These are phyloP conservation scores for Hyperoodon ampullatus DNA, from an alignment of 2,113 vertebrate species.

Conservation along the genomic window DNA sequence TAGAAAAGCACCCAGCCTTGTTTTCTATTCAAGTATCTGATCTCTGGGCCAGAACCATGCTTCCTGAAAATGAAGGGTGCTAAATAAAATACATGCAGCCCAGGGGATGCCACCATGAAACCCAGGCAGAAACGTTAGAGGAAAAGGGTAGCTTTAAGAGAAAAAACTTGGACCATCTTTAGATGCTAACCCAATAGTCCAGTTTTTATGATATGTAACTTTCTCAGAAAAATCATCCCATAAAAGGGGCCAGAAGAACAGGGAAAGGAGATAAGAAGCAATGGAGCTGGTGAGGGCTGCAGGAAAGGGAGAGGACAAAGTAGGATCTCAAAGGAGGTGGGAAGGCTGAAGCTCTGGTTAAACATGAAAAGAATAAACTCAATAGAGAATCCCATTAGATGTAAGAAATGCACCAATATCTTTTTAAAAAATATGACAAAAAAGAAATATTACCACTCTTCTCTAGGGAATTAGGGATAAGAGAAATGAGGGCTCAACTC, in stretches of 20 bases:
- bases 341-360: neutral
- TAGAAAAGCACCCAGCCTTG: conserved; percentile 79
- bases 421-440: conserved; percentile 1
- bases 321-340: neutral
- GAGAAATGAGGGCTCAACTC: neutral
- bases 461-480: neutral
- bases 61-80: neutral
- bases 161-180: neutral
- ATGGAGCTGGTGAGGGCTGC: neutral
- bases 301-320: neutral
- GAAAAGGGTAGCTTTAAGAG: neutral
- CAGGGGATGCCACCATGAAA: neutral
- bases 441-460: neutral
- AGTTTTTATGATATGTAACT: neutral
- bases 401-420: neutral
- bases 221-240: conserved; percentile 18
- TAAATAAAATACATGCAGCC: conserved; percentile 1
- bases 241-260: neutral
- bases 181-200: neutral
- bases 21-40: conserved; percentile 68
- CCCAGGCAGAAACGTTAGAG: neutral
- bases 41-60: conserved; percentile 72
- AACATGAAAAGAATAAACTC: conserved; percentile 1
- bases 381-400: neutral
- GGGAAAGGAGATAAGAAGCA: neutral